Evolutionary conservation across 2,113 vertebrate genomes (phyloP).

Genomic region (Sinocyclocheilus anshuiensis): DNA sequence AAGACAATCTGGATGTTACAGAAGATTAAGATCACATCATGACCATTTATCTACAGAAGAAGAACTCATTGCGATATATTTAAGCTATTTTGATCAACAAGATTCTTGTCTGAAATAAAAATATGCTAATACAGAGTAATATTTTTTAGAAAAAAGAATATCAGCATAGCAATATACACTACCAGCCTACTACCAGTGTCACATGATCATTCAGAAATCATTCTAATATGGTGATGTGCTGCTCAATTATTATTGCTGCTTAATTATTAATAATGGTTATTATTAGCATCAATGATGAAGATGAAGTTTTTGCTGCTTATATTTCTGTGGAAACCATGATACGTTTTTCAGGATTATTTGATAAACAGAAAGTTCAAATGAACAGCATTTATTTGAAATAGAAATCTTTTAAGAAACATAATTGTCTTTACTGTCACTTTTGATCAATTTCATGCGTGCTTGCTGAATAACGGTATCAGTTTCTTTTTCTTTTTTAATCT

Average conservation of each 20-base stretch:
- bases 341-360: not conserved
- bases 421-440: too few relatives aligned
- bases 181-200: too few relatives aligned
- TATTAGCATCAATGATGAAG: not conserved
- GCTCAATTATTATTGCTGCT: not conserved
- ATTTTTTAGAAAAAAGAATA: too few relatives aligned
- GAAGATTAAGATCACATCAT: not conserved
- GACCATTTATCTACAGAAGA: not conserved
- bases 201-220: too few relatives aligned
- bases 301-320: not conserved
- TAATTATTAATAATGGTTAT: not conserved
- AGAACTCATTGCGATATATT: not conserved
- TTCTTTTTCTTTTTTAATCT: too few relatives aligned
- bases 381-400: not conserved
- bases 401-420: too few relatives aligned
- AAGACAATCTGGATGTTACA: not conserved
- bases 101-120: not conserved
- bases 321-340: too few relatives aligned
- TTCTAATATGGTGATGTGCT: too few relatives aligned
- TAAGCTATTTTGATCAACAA: not conserved
- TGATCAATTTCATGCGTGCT: not conserved
- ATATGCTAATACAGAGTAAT: not conserved
- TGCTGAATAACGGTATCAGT: too few relatives aligned
- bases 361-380: not conserved
- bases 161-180: too few relatives aligned